Evolutionary conservation across 2,888 invertebrate species (phyloP), one percentile per base, ranked within the genome.

Genomic region (Amblyteles armatorius): DNA sequence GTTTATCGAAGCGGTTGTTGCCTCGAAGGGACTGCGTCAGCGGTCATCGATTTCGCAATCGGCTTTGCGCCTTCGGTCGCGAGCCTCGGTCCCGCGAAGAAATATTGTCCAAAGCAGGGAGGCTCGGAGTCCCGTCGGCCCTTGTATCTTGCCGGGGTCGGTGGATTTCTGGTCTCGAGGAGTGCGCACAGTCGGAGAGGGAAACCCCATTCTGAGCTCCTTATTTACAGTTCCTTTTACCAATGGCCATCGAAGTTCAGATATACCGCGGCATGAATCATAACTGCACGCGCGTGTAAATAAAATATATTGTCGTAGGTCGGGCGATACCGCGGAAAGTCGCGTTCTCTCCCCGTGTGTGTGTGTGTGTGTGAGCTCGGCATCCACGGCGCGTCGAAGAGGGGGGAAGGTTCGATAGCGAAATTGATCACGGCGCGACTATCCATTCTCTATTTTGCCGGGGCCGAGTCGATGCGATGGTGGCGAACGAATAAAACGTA

Each of bases 191-290:
- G 7, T 29, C 63, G 13, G 22, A 9, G 40, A 6, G 22, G 55
- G 55, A 19, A 48, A 80, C 79, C 48, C 65, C 65, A 80, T 77
- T 71, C 57, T 71, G 36, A 77, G 63, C 78, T 69, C 72, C 76
- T 84, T 82, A 84, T 84, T 84, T 83, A 80, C 83, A 72, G 65
- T 65, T 72, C 26, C 71, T 60, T 65, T 63, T 74, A 55, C 80
- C 67, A 72, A 36, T 19, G 63, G 52, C 69, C 69, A 67, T 33
- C 26, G 33, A 57, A 57, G 44, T 60, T 52, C 16, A 22, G 11
- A 71, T 77, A 69, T 50, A 40, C 7, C 67, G 52, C 16, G 57
- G 36, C 40, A 72, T 40, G 71, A 67, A 71, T 83, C 69, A 79
- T 74, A 74, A 63, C 76, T 65, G 48, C 9, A 22, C 44, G 36